Evolutionary conservation across 1,140 invertebrate species (phyloP).

Genomic region (Melanaphis sacchari): DNA sequence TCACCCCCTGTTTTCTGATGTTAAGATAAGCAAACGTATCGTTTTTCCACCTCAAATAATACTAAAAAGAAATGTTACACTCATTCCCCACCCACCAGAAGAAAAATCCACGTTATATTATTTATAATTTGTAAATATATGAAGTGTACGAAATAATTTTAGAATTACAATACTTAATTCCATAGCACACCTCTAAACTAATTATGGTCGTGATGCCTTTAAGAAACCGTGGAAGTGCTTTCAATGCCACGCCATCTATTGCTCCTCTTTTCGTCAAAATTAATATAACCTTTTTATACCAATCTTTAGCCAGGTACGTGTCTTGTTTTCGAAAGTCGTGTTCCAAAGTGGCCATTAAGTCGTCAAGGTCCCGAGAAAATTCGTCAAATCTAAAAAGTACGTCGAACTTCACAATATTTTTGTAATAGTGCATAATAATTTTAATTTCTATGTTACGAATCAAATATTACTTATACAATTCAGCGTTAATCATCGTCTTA

Average conservation of each 20-base stretch:
- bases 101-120: neutral
- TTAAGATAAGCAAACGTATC: too few species aligned
- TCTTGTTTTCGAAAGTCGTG: conserved; percentile 61
- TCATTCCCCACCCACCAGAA: too few species aligned
- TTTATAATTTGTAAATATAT: neutral
- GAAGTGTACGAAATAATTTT: neutral
- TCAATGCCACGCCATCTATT: neutral
- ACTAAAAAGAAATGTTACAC: too few species aligned
- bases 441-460: neutral
- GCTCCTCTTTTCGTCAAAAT: conserved; percentile 30
- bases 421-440: neutral
- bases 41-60: too few species aligned
- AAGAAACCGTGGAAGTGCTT: conserved; percentile 11
- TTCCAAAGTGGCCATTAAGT: conserved; percentile 58
- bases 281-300: conserved; percentile 39
- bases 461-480: conserved; percentile 42
- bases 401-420: neutral
- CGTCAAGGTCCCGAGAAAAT: conserved; percentile 44
- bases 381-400: conserved; percentile 31
- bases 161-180: neutral
- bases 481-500: conserved; percentile 51
- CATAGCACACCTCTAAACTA: conserved; percentile 24
- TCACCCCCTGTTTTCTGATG: too few species aligned
- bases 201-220: conserved; percentile 35
- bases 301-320: conserved; percentile 23